A percentile compares a stretch with the other conserved stretches of the same genome.
phyloP scores from a whole-genome alignment of 2,797 vertebrate genomes.

The Remorina albescens region DNA sequence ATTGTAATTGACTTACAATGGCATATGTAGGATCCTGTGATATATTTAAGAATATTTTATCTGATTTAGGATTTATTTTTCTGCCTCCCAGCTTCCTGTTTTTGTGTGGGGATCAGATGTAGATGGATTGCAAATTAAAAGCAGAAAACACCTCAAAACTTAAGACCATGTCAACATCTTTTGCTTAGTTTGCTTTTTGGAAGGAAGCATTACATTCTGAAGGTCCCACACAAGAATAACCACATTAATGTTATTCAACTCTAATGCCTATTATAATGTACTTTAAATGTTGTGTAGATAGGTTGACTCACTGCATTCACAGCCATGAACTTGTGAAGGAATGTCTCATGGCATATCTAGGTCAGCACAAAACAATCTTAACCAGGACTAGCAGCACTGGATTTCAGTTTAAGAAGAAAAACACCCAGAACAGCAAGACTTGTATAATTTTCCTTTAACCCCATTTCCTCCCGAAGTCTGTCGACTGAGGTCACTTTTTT shows the following conservation, averaged over 20 bases:
- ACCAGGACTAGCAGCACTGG: conserved; percentile 21
- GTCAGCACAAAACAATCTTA: conserved; percentile 55
- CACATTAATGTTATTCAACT: background rate
- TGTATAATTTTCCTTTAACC: background rate
- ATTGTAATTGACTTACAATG: conserved; percentile 19
- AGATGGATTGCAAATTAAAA: background rate
- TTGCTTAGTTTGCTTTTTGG: background rate
- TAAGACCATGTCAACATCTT: background rate
- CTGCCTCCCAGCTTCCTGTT: background rate
- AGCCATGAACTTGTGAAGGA: conserved; percentile 53
- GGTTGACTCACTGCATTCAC: conserved; percentile 50
- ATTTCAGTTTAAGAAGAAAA: conserved; percentile 8
- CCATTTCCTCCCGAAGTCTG: background rate
- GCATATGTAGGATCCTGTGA: too few relatives aligned
- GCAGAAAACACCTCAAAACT: background rate
- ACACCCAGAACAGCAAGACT: background rate
- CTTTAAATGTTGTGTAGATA: conserved; percentile 42
- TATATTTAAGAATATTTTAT: too few relatives aligned
- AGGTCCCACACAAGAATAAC: background rate
- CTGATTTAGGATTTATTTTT: too few relatives aligned
- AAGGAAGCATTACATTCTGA: background rate
- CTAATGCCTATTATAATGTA: conserved; percentile 1
- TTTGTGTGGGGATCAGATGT: background rate
- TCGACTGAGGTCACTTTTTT: background rate
- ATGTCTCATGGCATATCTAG: conserved; percentile 72